Evolutionary conservation across 2,113 vertebrate species (phyloP).

Genomic region (Murina feae): DNA sequence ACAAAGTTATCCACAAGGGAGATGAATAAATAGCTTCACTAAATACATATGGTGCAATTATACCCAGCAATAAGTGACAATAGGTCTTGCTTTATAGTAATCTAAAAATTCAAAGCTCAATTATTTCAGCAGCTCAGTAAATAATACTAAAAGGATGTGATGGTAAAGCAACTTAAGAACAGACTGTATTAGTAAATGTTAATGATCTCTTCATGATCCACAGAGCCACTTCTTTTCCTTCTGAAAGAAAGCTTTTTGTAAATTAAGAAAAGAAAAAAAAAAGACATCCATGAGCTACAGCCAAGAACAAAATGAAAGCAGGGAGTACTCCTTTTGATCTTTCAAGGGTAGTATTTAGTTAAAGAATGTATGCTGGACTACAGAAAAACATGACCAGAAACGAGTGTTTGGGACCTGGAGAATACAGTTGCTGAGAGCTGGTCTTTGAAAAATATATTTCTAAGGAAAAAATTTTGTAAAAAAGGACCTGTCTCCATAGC

Average conservation of each 20-base stretch:
- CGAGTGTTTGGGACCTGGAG: neutral
- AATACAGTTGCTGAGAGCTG: conserved; percentile 34
- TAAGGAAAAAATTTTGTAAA: neutral
- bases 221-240: conserved; percentile 55
- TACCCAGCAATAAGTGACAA: conserved; percentile 64
- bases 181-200: conserved; percentile 45
- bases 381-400: conserved; percentile 58
- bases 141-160: conserved; percentile 37
- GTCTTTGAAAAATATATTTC: conserved; percentile 26
- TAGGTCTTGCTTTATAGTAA: conserved; percentile 67
- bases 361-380: conserved; percentile 61
- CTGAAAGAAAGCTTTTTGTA: conserved; percentile 46
- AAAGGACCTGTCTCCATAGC: neutral
- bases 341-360: conserved; percentile 59
- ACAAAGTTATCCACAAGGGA: conserved; percentile 57
- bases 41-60: conserved; percentile 68
- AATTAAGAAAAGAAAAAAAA: conserved; percentile 37
- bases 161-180: conserved; percentile 59
- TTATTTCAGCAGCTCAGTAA: conserved; percentile 65
- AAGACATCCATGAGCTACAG: conserved; percentile 45
- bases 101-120: conserved; percentile 68
- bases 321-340: conserved; percentile 64
- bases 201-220: conserved; percentile 61
- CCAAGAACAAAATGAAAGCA: conserved; percentile 72
- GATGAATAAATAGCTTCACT: conserved; percentile 65